Evolutionary conservation across 2,888 invertebrate genomes (phyloP), one percentile per base, ranked within the genome.

Genomic region (Dolomedes plantarius): DNA sequence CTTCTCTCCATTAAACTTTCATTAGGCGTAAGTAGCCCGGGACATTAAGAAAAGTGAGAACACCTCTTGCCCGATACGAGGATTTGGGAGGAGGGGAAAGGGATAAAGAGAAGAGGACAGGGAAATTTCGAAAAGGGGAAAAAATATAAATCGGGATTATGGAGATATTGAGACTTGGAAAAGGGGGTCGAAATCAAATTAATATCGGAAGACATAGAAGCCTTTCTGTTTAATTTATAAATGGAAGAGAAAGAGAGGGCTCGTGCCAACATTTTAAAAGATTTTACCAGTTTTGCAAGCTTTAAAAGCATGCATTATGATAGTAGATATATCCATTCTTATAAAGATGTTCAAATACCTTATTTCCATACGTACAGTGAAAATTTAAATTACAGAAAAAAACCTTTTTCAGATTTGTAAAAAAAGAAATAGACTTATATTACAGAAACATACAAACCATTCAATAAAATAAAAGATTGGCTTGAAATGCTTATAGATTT

Each of bases 1-100:
- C 29, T 56, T 67, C 81, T 81, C 78, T 82, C 82, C 82, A 87
- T 87, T 77, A 87, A 81, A 87, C 77, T 87, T 87, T 87, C 87
- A 87, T 87, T 82, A 87, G 76, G 23, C 50, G 76, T 71, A 74
- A 79, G 82, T 83, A 76, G 50, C 68, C 76, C 65, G 36, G 41
- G 71, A 76, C 76, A 83, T 83, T 83, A 76, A 64, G 71, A 64
- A 68, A 50, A 69, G 74, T 67, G 71, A 79, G 46, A 73, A 64
- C 50, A 36, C 56, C 71, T n/a, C 46, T 36, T n/a, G 80, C 32
- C 62, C 67, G 67, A 64, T 36, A 62, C 68, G 68, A 28, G 13
- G 36, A 74, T 29, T 13, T 81, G 81, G 65, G 56, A 62, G 36
- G 19, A 19, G 56, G 28, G 36, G 31, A 39, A 19, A 13, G 62